Conservation (phyloP, 2,113 vertebrate genomes). For the Zootoca vivipara region DNA sequence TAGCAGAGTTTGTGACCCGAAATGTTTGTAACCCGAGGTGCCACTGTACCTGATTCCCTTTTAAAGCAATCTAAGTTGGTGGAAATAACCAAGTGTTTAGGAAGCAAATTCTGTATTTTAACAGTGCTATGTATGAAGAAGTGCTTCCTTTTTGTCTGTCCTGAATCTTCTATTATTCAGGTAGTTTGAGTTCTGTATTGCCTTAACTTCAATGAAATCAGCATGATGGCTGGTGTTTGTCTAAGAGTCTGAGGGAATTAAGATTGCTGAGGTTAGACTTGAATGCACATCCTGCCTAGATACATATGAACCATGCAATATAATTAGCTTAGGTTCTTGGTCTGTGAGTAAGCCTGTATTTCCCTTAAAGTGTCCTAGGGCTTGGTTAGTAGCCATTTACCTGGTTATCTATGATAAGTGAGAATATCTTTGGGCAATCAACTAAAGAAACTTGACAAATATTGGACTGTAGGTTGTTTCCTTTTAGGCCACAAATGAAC, state of each 20-base stretch:
- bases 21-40: no score
- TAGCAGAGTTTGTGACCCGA: no score
- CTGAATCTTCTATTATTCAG: not conserved
- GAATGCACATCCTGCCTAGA: not conserved
- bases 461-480: no score
- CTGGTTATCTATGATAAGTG: not conserved
- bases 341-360: not conserved
- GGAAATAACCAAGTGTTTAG: no score
- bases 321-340: constrained; percentile 3
- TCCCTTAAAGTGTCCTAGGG: not conserved
- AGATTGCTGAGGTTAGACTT: not conserved
- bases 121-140: no score
- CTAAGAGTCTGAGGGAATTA: not conserved
- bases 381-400: not conserved
- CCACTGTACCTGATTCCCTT: no score
- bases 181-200: not conserved
- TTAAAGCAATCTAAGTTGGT: no score
- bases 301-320: not conserved
- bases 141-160: no score
- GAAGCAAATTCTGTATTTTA: no score
- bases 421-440: not conserved
- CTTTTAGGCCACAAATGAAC: not conserved
- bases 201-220: not conserved
- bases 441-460: not conserved
- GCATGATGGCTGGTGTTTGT: not conserved